Base-by-base conservation (phyloP, 2,797 vertebrate species). In the Poecilia wingei region DNA sequence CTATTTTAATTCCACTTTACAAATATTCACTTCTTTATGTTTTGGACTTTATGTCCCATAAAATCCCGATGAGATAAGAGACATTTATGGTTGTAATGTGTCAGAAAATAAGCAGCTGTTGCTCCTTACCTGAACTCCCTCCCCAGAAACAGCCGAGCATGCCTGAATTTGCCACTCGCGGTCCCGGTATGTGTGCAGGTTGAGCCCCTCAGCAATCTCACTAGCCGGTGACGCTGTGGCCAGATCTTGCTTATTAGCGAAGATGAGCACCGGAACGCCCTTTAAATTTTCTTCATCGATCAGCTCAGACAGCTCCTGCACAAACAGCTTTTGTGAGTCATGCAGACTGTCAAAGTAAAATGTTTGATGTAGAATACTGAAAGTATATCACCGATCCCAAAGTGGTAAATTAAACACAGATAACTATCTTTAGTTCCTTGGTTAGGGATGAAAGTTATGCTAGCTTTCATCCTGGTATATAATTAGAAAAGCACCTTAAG, bases 81-180 rank as follows among this genome's bases (percentile, higher is more conserved):
- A 46, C 6, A 1, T 45, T 70, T 45, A 2, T 70, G 6, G 68
- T 45, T 16, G 68, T 7, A 55, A 79, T 75, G 51, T 57, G 49
- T 46, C 41, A 53, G 53, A n/a, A n/a, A 39, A 49, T 28, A 75
- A 85, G 74, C 55, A 47, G 49, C 72, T 68, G 31, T 3, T 41
- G 73, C 25, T 51, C 45, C 93, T 81, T 91, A 97, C 97, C 97
- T 97, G 97, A 75, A 97, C 96, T 75, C 97, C 97, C 91, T 98
- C 97, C 45, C 96, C 96, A 53, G 97, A 97, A 82, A 97, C 89
- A 16, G 97, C 97, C 0, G 97, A 97, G 91, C 96, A 98, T 86
- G 97, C 96, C 91, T 98, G 97, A 83, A 98, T 98, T 95, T 98
- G 97, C 97, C 97, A 98, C 85, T 96, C 95, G 1, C 96, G 93